Conservation (phyloP, 2,888 invertebrate genomes). For the Meteorus colon region DNA sequence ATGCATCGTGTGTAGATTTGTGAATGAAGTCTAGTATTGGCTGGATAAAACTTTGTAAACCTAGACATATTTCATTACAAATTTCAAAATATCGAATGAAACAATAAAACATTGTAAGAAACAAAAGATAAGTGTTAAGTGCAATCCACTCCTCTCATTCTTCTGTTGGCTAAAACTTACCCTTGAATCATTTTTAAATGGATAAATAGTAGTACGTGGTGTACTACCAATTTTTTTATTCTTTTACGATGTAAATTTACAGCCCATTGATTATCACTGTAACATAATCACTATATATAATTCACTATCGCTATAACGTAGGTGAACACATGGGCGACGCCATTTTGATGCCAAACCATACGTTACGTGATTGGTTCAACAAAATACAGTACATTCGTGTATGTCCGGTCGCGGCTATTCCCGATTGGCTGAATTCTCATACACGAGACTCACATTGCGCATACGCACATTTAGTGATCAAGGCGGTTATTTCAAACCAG, state of each 20-base stretch:
- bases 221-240: background rate
- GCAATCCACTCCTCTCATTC: background rate
- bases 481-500: no score
- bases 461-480: no score
- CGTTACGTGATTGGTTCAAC: no score
- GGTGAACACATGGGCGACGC: no score
- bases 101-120: background rate
- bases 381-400: no score
- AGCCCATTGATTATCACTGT: background rate
- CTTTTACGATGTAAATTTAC: background rate
- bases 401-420: no score
- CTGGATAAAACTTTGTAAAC: conserved; percentile 52
- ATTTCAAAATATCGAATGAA: background rate
- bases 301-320: no score
- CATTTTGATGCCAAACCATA: no score
- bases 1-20: conserved; percentile 49
- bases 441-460: no score
- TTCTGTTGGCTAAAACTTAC: background rate
- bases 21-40: conserved; percentile 48
- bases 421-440: no score
- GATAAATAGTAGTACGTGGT: background rate
- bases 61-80: conserved; percentile 48
- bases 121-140: background rate
- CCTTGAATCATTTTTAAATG: conserved; percentile 12
- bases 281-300: background rate